Percentiles rank a stretch among this genome's conserved stretches.
Evolutionary conservation across 2,113 vertebrate genomes (phyloP).

Genomic region (Columba livia): DNA sequence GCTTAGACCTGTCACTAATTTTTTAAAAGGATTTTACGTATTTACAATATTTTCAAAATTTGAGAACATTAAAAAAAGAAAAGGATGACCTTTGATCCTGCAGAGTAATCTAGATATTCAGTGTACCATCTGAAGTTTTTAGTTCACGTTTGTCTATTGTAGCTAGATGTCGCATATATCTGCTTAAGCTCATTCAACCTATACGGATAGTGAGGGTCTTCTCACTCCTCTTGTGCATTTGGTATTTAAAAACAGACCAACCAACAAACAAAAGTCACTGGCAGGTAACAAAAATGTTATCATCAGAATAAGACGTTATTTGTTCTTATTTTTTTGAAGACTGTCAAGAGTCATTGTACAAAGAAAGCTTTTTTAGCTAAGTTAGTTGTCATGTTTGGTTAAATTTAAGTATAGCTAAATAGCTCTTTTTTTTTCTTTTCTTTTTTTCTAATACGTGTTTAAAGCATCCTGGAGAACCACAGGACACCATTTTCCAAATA

Average conservation of each 20-base stretch:
- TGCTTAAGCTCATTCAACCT: neutral
- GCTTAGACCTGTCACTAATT: neutral
- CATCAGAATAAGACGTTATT: conserved; percentile 24
- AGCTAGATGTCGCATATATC: neutral
- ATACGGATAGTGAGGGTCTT: neutral
- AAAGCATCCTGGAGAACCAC: neutral
- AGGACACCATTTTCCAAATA: neutral
- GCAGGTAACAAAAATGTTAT: conserved; percentile 8
- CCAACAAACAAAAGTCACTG: neutral
- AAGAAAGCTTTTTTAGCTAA: neutral
- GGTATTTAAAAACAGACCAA: neutral
- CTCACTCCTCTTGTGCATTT: neutral
- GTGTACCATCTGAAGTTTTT: neutral
- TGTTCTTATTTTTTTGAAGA: conserved; percentile 49
- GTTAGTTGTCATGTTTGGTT: conserved; percentile 32
- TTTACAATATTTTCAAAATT: neutral
- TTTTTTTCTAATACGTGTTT: neutral
- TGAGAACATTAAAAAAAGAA: neutral
- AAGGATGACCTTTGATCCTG: neutral
- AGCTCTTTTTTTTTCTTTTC: accelerated
- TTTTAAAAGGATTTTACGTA: neutral
- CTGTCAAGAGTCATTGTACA: neutral
- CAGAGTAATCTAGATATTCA: neutral
- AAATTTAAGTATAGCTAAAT: conserved; percentile 22
- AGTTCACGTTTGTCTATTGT: neutral